Percentiles rank a stretch among this genome's conserved stretches.
phyloP scores from a whole-genome alignment of 92 coral and sea anemone genomes.

The Porites evermanni region DNA sequence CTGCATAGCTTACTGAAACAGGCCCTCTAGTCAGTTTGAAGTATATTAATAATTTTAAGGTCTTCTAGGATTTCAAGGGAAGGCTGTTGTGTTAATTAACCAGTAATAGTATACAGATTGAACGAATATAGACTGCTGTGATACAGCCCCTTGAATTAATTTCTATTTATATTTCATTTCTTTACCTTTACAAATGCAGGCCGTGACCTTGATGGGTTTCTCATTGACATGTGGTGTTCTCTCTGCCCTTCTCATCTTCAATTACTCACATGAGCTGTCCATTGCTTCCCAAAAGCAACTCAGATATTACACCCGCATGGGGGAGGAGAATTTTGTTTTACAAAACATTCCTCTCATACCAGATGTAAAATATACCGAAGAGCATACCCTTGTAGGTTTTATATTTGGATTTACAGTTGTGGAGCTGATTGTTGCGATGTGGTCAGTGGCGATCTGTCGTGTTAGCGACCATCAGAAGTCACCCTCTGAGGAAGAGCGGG shows the following conservation, averaged over 20 bases:
- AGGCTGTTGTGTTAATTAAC: too few species aligned
- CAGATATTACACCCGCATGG: background rate
- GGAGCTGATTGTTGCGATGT: slow-evolving; percentile 34
- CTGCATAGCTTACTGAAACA: too few species aligned
- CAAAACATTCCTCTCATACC: background rate
- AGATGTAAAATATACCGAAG: background rate
- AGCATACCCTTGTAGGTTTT: slow-evolving; percentile 31
- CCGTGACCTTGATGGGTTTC: slow-evolving; percentile 41
- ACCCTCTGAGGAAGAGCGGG: background rate
- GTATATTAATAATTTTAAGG: too few species aligned
- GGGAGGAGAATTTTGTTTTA: background rate
- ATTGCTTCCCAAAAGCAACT: background rate
- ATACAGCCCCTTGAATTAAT: too few species aligned
- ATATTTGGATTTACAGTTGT: slow-evolving; percentile 38
- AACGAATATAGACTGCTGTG: too few species aligned
- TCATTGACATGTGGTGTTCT: slow-evolving; percentile 28
- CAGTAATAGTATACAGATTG: too few species aligned
- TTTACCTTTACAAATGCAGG: background rate
- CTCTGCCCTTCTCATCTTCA: background rate
- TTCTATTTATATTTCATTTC: too few species aligned
- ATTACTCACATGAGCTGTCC: background rate
- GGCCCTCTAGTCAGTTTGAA: too few species aligned
- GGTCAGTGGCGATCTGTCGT: slow-evolving; percentile 33
- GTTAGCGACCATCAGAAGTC: background rate
- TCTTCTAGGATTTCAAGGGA: too few species aligned